Percentiles rank a stretch among this genome's conserved stretches.
Conservation (phyloP, 2,888 invertebrate genomes). For the Allacma fusca region DNA sequence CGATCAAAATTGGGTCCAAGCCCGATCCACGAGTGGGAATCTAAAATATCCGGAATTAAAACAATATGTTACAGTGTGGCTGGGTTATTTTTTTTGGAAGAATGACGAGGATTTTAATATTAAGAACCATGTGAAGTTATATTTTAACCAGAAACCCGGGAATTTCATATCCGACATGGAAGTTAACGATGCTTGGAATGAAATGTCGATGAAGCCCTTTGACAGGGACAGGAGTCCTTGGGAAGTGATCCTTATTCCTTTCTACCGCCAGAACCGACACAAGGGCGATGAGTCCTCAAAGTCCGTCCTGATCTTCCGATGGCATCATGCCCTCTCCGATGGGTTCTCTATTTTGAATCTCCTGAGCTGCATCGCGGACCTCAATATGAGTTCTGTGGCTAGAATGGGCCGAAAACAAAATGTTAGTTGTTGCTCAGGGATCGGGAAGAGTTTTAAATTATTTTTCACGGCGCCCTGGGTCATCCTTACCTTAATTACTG, state of each 20-base stretch:
- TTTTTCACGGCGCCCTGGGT: conserved; percentile 14
- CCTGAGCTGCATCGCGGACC: not conserved
- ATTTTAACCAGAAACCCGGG: conserved; percentile 23
- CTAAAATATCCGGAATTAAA: conserved; percentile 26
- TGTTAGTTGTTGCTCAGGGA: not conserved
- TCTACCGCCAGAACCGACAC: not conserved
- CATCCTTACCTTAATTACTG: not conserved
- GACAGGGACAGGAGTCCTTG: conserved; percentile 24
- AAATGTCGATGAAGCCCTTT: conserved; percentile 30
- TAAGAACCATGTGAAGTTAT: conserved; percentile 25
- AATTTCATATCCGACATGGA: conserved; percentile 6
- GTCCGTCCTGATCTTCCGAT: conserved; percentile 31
- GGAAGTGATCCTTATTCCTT: conserved; percentile 24
- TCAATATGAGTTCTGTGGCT: conserved; percentile 9
- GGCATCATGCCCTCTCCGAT: conserved; percentile 32
- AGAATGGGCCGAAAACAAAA: not conserved
- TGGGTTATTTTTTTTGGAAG: conserved; percentile 23
- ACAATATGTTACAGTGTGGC: not conserved
- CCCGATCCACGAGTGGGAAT: not conserved
- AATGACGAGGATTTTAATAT: conserved; percentile 22
- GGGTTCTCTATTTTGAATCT: conserved; percentile 30
- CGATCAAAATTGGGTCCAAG: conserved; percentile 28
- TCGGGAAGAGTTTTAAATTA: not conserved
- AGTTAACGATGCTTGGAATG: conserved; percentile 30
- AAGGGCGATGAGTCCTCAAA: not conserved